Evolutionary conservation across 92 coral and sea anemone genomes (phyloP), one percentile per base, ranked within the genome.

Genomic region (Zoanthus sociatus): DNA sequence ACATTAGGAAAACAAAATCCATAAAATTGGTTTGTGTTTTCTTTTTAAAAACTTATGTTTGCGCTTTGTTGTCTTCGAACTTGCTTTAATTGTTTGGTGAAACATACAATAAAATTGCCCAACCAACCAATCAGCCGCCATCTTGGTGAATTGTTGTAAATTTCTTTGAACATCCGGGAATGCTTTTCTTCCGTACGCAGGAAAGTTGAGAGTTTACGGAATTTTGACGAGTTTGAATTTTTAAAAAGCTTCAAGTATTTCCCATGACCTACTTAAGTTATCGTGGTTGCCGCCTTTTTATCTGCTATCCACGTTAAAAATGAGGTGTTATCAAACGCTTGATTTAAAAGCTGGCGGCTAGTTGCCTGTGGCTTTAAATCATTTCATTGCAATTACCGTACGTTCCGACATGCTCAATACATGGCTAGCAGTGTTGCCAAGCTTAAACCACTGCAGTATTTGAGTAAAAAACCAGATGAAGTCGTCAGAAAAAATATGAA

Each of bases 381-480:
- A 83, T 92, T 89, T 89, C 81, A 78, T 74, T 76, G 92, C 95
- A 90, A 90, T 92, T 83, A 78, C 81, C 75, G 77, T 83, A 56
- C 93, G 93, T 87, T 91, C 91, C 88, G 92, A 83, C 87, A 91
- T 91, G 94, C 87, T 76, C 91, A 63, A 63, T 63, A 83, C 81
- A 93, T 93, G 98, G 96, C 96, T 87, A 90, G 95, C 87, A 92
- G 97, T 97, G 98, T 97, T 95, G 98, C 98, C 94, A 97, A 96
- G 99, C 96, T 90, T 87, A 93, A 92, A 92, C 91, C 94, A 88
- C 92, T 92, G 90, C 96, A 92, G 84, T 92, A 97, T 90, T 88
- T 97, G 98, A 97, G 91, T 95, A 89, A 94, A 82, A 95, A 95
- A 93, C 98, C 95, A 86, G 95, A 97, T 96, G 99, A 97, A 88